Evolutionary conservation across 2,113 vertebrate genomes (phyloP).

Genomic region (Cyprinodon variegatus): DNA sequence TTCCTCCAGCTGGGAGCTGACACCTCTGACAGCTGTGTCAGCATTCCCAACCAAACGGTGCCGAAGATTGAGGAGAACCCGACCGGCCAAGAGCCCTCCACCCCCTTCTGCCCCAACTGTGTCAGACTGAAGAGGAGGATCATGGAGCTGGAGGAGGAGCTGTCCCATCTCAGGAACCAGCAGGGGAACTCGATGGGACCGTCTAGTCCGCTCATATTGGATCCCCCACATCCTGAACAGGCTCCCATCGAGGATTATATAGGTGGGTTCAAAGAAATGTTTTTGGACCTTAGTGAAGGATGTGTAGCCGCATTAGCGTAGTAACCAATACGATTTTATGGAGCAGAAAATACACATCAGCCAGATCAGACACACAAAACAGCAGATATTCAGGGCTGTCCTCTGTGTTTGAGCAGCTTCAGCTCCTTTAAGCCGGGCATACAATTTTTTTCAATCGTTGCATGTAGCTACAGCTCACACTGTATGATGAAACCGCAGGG

Average conservation of each 20-base stretch:
- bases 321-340: too few species aligned
- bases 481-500: too few species aligned
- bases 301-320: too few species aligned
- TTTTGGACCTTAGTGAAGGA: background rate
- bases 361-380: too few species aligned
- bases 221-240: slow-evolving; percentile 84
- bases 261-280: slow-evolving; percentile 81
- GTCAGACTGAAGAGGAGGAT: slow-evolving; percentile 92
- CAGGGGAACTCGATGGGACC: slow-evolving; percentile 68
- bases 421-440: too few species aligned
- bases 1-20: slow-evolving; percentile 45
- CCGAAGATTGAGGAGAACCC: slow-evolving; percentile 83
- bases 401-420: too few species aligned
- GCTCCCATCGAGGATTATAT: slow-evolving; percentile 86
- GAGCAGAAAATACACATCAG: too few species aligned
- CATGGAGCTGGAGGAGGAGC: slow-evolving; percentile 90
- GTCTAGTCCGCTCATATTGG: background rate
- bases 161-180: slow-evolving; percentile 85
- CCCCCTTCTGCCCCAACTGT: slow-evolving; percentile 95
- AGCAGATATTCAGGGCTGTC: too few species aligned
- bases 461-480: too few species aligned
- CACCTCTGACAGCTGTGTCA: background rate
- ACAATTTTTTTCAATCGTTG: too few species aligned
- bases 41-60: slow-evolving; percentile 73
- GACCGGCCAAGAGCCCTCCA: slow-evolving; percentile 82